These are phyloP conservation scores for Austrofundulus limnaeus DNA, from an alignment of 2,113 vertebrate species.

Conservation along the genomic window DNA sequence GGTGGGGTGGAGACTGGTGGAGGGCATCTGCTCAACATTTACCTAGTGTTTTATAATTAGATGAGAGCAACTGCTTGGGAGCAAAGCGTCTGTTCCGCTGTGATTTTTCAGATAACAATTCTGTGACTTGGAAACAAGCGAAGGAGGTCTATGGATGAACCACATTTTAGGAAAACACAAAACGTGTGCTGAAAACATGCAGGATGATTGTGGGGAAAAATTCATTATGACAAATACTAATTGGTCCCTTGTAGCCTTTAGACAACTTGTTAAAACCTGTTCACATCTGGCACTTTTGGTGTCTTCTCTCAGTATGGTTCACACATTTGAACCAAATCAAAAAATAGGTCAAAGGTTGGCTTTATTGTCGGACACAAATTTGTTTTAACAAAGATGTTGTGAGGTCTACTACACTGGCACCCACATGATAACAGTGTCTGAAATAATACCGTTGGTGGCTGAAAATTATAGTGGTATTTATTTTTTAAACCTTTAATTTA, in stretches of 20 bases:
- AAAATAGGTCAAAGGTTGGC: slow-evolving; percentile 33
- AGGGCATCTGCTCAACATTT: slow-evolving; percentile 81
- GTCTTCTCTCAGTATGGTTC: slow-evolving; percentile 29
- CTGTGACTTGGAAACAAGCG: slow-evolving; percentile 46
- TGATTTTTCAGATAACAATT: slow-evolving; percentile 68
- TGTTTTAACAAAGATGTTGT: not conserved
- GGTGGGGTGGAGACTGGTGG: slow-evolving; percentile 39
- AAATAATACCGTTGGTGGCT: not conserved
- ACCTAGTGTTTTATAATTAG: slow-evolving; percentile 80
- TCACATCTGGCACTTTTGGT: slow-evolving; percentile 60
- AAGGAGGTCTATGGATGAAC: slow-evolving; percentile 45
- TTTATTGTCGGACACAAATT: not conserved
- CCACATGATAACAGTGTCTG: not conserved
- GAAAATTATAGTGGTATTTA: not conserved
- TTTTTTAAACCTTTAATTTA: not conserved
- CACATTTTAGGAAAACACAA: slow-evolving; percentile 58
- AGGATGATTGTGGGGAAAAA: slow-evolving; percentile 35
- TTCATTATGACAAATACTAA: slow-evolving; percentile 63
- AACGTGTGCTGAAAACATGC: slow-evolving; percentile 61
- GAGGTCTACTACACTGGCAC: not conserved
- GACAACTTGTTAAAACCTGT: slow-evolving; percentile 61
- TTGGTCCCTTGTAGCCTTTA: slow-evolving; percentile 60
- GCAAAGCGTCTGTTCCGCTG: slow-evolving; percentile 74
- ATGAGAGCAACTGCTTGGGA: slow-evolving; percentile 74
- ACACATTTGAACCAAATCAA: slow-evolving; percentile 40